phyloP scores from a whole-genome alignment of 2,888 invertebrate species.

The Cantharis flavilabris region DNA sequence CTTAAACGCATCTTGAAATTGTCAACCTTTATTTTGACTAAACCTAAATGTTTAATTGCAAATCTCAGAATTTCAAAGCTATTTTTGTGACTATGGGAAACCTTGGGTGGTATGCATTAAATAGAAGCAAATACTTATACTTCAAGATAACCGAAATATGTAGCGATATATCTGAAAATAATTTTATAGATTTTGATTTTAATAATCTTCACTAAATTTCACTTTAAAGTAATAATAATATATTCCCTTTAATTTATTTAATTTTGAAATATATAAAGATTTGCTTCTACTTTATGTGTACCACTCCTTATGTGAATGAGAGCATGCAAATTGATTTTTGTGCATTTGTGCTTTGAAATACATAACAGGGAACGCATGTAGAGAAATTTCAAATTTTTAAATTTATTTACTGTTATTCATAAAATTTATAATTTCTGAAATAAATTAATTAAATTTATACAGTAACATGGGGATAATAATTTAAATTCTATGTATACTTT shows the following conservation, averaged over 20 bases:
- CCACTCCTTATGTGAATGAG: background rate
- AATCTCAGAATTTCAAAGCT: background rate
- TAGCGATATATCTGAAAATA: too few species aligned
- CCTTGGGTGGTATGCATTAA: background rate
- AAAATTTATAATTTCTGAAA: background rate
- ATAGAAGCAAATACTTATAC: too few species aligned
- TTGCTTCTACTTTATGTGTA: too few species aligned
- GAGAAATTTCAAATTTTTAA: background rate
- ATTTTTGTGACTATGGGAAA: background rate
- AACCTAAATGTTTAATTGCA: background rate
- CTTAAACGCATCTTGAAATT: background rate
- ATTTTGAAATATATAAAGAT: too few species aligned
- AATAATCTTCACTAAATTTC: too few species aligned
- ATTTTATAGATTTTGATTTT: too few species aligned
- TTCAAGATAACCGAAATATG: too few species aligned
- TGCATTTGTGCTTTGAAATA: background rate
- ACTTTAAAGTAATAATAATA: too few species aligned
- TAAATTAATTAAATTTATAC: background rate
- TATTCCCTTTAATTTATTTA: too few species aligned
- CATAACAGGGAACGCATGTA: background rate
- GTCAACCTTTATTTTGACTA: background rate
- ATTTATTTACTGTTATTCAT: background rate
- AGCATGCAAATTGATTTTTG: constrained; percentile 1
- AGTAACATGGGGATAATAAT: too few species aligned
- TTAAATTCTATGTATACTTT: too few species aligned